phyloP scores from a whole-genome alignment of 2,113 vertebrate species.

The Menura novaehollandiae region DNA sequence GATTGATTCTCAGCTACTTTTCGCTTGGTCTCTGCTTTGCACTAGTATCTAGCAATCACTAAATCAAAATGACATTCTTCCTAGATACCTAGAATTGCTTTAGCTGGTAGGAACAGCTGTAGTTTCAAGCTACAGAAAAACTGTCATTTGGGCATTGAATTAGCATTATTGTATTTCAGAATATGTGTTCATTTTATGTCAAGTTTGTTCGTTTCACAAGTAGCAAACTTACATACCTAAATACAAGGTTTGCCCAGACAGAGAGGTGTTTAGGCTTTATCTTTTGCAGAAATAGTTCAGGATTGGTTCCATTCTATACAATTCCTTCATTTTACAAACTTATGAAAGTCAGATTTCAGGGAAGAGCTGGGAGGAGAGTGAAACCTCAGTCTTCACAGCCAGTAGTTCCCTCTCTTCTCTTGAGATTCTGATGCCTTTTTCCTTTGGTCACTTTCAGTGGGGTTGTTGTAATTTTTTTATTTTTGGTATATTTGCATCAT shows the following conservation, averaged over 20 bases:
- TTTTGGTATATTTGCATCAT: neutral
- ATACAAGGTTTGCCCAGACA: neutral
- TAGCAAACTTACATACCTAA: neutral
- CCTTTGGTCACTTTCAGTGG: neutral
- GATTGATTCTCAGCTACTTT: neutral
- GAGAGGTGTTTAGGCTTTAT: neutral
- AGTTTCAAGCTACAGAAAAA: neutral
- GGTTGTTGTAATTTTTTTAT: neutral
- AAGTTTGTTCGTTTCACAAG: neutral
- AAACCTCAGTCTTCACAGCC: neutral
- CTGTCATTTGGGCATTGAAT: neutral
- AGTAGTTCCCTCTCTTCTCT: neutral
- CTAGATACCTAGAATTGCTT: neutral
- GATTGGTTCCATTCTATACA: neutral
- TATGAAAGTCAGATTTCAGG: neutral
- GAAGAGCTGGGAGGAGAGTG: neutral
- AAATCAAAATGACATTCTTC: neutral
- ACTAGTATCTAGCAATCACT: neutral
- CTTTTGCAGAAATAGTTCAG: neutral
- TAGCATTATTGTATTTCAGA: neutral
- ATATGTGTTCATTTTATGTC: neutral
- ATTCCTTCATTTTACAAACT: neutral
- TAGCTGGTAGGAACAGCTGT: neutral
- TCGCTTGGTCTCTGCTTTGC: neutral
- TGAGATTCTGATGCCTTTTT: neutral